Base-by-base conservation (phyloP, 1,140 invertebrate genomes). In the Panulirus ornatus region DNA sequence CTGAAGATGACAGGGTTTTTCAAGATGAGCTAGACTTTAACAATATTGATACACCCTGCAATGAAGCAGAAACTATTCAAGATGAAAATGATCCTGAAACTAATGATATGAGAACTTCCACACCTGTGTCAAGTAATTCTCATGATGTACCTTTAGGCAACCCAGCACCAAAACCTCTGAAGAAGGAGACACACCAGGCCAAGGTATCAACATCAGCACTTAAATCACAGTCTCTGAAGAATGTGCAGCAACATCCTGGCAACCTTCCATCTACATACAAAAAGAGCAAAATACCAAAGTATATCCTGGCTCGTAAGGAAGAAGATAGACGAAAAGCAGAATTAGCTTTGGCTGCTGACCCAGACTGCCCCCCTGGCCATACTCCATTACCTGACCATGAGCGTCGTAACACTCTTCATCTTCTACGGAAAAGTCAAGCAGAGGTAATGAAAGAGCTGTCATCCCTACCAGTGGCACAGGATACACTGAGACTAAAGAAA, bases 381-480 rank as follows among this genome's bases (percentile, higher is more conserved):
- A 58, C 88, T 22, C 88, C 84, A 38, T 78, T 92, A 14, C 84
- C 91, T 34, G 91, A 92, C 40, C 70, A 88, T 27, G 84, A 92
- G 71, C 84, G 91, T 0, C 58, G 71, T 16, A 87, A 90, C 79
- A 92, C 91, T 14, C 81, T 92, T 34, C 91, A 91, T 51, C 89
- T 91, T 36, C 88, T 91, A 6, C 63, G 84, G 19, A 91, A 91
- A 42, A 86, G 90, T 91, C 81, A 88, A 34, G 40, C 81, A 16
- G 88, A 92, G 19, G 91, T 91, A 38, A 63, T 92, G 84, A 40
- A 71, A 38, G 87, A 92, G 84, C 73, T 92, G n/a, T 88, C 88
- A 9, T 27, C 70, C 6, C 73, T 92, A 81, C 91, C 91, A 27
- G 84, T 92, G 34, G 88, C 91, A 5, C 91, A 92, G 51, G 91